These are phyloP conservation scores for Melanaphis sacchari DNA, from an alignment of 1,140 invertebrate species.

Conservation along the genomic window DNA sequence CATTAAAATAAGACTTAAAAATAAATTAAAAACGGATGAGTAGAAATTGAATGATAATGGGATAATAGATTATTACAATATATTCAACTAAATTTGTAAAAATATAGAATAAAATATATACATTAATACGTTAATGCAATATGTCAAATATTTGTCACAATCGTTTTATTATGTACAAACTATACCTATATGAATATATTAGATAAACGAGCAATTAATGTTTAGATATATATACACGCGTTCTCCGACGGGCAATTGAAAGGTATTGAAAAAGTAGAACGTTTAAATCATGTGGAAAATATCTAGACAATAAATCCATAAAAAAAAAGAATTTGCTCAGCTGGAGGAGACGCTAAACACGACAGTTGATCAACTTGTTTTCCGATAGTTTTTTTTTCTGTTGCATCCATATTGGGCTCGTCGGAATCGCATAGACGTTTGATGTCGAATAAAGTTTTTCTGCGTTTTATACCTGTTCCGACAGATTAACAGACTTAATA, in stretches of 20 bases:
- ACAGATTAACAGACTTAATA: neutral
- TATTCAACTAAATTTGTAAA: neutral
- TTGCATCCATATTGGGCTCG: neutral
- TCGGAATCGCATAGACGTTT: constrained; percentile 20
- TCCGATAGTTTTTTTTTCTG: constrained; percentile 17
- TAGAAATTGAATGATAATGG: neutral
- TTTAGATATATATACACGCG: neutral
- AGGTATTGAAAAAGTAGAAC: constrained; percentile 32
- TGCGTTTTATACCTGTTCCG: constrained; percentile 8
- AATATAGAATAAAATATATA: neutral
- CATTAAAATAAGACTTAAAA: neutral
- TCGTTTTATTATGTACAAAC: neutral
- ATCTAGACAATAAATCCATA: neutral
- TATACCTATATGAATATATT: neutral
- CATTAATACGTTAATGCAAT: neutral
- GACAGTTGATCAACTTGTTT: constrained; percentile 16
- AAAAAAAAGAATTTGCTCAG: constrained; percentile 2
- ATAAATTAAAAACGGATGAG: neutral
- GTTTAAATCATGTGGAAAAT: constrained; percentile 9
- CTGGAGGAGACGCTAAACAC: constrained; percentile 39
- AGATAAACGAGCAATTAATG: neutral
- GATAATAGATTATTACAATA: neutral
- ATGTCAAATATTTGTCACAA: neutral
- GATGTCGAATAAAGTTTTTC: constrained; percentile 34
- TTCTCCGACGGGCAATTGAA: neutral